Evolutionary conservation across 92 coral and sea anemone genomes (phyloP).

Genomic region (Meandrina meandrites): DNA sequence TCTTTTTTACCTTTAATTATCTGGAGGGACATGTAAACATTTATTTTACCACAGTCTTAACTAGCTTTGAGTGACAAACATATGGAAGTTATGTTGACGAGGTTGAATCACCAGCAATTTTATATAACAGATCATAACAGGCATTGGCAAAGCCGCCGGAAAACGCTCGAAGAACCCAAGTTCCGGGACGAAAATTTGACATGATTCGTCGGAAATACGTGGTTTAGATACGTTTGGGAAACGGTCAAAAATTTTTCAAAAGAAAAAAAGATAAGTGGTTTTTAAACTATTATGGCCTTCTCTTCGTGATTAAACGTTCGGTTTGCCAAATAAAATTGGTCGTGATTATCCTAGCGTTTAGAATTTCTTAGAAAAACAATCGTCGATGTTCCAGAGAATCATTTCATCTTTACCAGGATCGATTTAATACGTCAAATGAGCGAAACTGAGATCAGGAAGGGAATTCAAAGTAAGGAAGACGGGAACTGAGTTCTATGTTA

Average conservation of each 20-base stretch:
- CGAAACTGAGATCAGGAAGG: too few species aligned
- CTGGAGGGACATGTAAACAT: background rate
- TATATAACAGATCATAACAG: background rate
- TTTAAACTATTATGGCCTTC: background rate
- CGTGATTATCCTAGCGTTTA: too few species aligned
- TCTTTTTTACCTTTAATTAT: background rate
- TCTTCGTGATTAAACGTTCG: background rate
- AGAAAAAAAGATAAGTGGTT: background rate
- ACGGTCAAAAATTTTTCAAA: background rate
- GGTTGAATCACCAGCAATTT: background rate
- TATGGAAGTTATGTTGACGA: background rate
- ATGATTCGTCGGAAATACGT: background rate
- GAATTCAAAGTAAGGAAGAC: too few species aligned
- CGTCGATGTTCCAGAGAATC: too few species aligned
- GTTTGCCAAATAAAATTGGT: too few species aligned
- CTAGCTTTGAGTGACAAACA: too few species aligned
- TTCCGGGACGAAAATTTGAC: conserved; percentile 2
- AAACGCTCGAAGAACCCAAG: background rate
- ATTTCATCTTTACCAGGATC: too few species aligned
- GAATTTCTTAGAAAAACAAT: background rate
- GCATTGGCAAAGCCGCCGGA: background rate
- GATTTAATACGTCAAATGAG: too few species aligned
- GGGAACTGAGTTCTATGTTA: too few species aligned
- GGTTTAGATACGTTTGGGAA: background rate
- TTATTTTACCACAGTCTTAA: background rate